Conservation (phyloP, 2,113 vertebrate species). For the Vanacampus margaritifer region DNA sequence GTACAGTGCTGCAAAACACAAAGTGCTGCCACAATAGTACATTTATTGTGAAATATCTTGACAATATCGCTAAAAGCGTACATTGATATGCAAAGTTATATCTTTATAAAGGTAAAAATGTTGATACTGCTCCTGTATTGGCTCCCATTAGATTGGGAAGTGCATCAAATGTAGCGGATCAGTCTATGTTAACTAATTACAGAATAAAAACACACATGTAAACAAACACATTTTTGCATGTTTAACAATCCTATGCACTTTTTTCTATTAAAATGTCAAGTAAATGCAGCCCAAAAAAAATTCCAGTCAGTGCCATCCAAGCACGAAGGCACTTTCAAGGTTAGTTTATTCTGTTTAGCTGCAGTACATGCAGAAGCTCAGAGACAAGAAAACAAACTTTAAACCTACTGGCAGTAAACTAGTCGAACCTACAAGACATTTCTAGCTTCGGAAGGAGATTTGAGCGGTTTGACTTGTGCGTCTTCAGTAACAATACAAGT, state of each 20-base stretch:
- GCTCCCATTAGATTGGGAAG: neutral
- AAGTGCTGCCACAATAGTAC: neutral
- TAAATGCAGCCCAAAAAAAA: slow-evolving; percentile 13
- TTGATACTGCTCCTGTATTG: neutral
- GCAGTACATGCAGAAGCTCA: slow-evolving; percentile 5
- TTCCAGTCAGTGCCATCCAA: slow-evolving; percentile 33
- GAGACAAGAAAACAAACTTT: neutral
- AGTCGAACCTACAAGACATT: slow-evolving; percentile 6
- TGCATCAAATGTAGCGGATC: neutral
- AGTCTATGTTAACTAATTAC: neutral
- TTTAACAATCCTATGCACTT: neutral
- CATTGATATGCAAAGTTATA: neutral
- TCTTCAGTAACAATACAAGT: slow-evolving; percentile 48
- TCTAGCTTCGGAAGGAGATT: slow-evolving; percentile 6
- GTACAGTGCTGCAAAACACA: too few relatives aligned
- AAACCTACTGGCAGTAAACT: slow-evolving; percentile 7
- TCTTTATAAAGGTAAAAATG: neutral
- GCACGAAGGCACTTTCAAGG: slow-evolving; percentile 48
- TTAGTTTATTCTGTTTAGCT: slow-evolving; percentile 1
- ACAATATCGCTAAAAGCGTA: neutral
- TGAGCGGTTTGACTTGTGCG: slow-evolving; percentile 36
- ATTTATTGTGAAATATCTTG: neutral
- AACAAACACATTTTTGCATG: neutral
- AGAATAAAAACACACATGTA: neutral
- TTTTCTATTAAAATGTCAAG: slow-evolving; percentile 10